These are phyloP conservation scores for Hypotaenidia okinawae DNA, from an alignment of 2,797 vertebrate genomes.

Conservation along the genomic window DNA sequence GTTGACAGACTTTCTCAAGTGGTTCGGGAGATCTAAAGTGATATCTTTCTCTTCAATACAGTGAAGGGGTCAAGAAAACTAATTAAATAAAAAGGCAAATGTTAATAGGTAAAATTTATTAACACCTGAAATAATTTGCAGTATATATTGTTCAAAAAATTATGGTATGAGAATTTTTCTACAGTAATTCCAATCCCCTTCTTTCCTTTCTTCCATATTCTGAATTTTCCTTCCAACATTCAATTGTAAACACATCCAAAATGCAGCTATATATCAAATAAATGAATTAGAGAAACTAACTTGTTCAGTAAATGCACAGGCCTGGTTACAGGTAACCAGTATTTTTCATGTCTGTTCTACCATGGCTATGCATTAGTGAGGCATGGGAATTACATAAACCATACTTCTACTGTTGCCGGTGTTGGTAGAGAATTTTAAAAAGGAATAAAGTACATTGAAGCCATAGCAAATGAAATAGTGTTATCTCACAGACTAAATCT, in stretches of 20 bases:
- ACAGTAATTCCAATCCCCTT: neutral
- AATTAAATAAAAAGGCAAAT: neutral
- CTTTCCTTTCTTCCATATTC: neutral
- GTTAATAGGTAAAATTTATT: neutral
- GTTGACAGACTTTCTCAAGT: slow-evolving; percentile 12
- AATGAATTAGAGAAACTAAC: neutral
- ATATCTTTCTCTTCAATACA: slow-evolving; percentile 19
- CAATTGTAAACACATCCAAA: neutral
- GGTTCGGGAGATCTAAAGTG: neutral
- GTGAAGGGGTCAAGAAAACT: slow-evolving; percentile 11
- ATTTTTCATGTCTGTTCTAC: neutral
- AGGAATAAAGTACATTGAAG: neutral
- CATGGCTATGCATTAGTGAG: neutral
- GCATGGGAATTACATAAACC: neutral
- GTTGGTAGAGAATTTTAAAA: neutral
- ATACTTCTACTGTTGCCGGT: neutral
- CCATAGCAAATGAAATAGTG: neutral
- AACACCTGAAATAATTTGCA: neutral
- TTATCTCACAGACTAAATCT: neutral
- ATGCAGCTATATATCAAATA: neutral
- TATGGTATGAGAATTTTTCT: neutral
- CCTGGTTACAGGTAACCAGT: neutral
- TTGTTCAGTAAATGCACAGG: neutral
- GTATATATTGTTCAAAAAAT: slow-evolving; percentile 1
- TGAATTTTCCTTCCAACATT: neutral